phyloP scores from a whole-genome alignment of 2,797 vertebrate genomes.

The Liasis olivaceus region DNA sequence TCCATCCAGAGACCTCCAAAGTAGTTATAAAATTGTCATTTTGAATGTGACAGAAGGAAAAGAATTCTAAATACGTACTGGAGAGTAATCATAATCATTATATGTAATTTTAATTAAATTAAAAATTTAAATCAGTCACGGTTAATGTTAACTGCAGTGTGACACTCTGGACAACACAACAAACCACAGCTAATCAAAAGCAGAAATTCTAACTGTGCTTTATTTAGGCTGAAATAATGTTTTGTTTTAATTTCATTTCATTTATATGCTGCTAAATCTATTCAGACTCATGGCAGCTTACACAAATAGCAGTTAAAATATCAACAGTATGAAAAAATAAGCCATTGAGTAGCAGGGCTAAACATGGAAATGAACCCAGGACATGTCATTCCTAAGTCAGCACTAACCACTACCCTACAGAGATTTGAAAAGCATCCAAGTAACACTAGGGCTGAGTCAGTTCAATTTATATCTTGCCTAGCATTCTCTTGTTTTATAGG shows the following conservation, averaged over 20 bases:
- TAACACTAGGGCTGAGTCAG: not conserved
- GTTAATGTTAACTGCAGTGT: not conserved
- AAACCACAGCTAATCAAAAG: not conserved
- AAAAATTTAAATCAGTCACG: not conserved
- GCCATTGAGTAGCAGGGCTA: not conserved
- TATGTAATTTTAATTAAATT: no score
- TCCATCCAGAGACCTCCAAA: not conserved
- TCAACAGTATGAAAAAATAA: not conserved
- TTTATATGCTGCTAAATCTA: not conserved
- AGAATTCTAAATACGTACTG: not conserved
- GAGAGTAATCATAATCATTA: not conserved
- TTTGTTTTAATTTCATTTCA: not conserved
- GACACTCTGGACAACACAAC: not conserved
- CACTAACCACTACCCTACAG: not conserved
- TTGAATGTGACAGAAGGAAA: not conserved
- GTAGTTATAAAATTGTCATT: not conserved
- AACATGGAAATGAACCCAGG: not conserved
- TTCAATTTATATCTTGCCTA: no score
- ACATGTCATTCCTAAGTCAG: not conserved
- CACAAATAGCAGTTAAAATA: not conserved
- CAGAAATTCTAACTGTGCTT: not conserved
- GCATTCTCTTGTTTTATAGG: not conserved
- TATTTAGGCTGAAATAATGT: not conserved
- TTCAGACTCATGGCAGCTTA: no score
- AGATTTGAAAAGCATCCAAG: not conserved